Base-by-base conservation (phyloP, 2,797 vertebrate species). In the Trachurus trachurus region DNA sequence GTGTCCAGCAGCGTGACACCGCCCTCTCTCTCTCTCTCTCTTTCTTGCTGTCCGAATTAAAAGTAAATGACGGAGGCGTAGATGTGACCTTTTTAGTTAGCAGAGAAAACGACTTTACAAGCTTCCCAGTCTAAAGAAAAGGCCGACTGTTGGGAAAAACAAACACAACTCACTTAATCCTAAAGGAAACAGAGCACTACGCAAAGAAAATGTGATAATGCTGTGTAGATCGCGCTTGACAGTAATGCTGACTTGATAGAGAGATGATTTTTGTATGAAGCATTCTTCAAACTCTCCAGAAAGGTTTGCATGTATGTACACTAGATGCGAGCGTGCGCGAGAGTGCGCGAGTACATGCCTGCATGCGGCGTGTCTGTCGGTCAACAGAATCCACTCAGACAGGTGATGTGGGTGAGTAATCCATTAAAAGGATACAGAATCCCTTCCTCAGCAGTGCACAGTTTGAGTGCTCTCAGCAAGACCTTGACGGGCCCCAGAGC, bases 341-440 rank as follows among this genome's bases (percentile, higher is more conserved):
- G 9, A 31, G 52, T 67, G 77, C 58, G 26, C 1, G 57, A 72
- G 62, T 39, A 56, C 79, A 67, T 53, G 76, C 74, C 59, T 76
- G 66, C 73, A 61, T 71, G 74, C 50, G 57, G 77, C 52, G 71
- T 80, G 83, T 90, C 88, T 90, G 93, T 92, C 90, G 79, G 91
- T 95, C 95, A 94, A 90, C 74, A 78, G 86, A 93, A 95, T 94
- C 86, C 82, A 75, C 88, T 94, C 88, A 82, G 94, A 95, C 94
- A 95, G 93, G 92, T 95, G 93, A 95, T 90, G 90, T 81, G 93
- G 93, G 90, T 93, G 93, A 95, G 90, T 91, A 94, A 95, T 95
- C 91, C 93, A 94, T 95, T 95, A 95, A 81, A 82, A 90, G 89
- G 95, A 94, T 94, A 94, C 90, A 83, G 88, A 94, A 95, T 93